Percentiles rank a stretch among this genome's conserved stretches.
These are phyloP conservation scores for Salminus brasiliensis DNA, from an alignment of 2,113 vertebrate genomes.

Conservation along the genomic window DNA sequence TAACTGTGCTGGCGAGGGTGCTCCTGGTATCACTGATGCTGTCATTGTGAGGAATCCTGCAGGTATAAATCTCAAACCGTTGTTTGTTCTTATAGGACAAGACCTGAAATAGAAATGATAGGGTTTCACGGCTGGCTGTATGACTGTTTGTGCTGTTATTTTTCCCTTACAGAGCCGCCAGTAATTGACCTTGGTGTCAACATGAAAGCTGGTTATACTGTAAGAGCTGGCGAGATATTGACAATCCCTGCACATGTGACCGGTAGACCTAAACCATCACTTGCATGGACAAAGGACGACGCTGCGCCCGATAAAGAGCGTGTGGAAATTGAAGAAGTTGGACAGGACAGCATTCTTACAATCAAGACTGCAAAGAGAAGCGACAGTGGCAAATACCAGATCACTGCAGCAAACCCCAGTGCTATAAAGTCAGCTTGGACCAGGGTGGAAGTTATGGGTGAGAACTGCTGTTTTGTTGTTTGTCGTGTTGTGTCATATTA, in stretches of 20 bases:
- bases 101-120: background rate
- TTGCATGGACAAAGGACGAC: constrained; percentile 87
- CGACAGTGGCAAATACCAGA: constrained; percentile 90
- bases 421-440: constrained; percentile 85
- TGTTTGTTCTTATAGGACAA: background rate
- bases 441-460: constrained; percentile 93
- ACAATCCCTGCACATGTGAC: constrained; percentile 87
- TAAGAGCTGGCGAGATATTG: constrained; percentile 90
- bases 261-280: constrained; percentile 88
- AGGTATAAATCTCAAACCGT: constrained; percentile 74
- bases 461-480: constrained; percentile 57
- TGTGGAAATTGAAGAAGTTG: constrained; percentile 84
- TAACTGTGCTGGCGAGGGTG: constrained; percentile 91
- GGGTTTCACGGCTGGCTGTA: background rate
- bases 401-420: constrained; percentile 90
- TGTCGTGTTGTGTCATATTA: no score
- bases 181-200: constrained; percentile 88
- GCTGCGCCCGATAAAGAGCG: constrained; percentile 85
- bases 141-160: constrained; percentile 3
- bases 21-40: constrained; percentile 88
- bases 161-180: constrained; percentile 81
- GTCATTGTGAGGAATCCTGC: constrained; percentile 90
- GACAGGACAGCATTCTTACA: constrained; percentile 82
- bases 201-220: constrained; percentile 83
- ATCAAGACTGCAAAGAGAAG: constrained; percentile 85